A percentile compares a stretch with the other conserved stretches of the same genome.
These are phyloP conservation scores for Arctocebus calabarensis DNA, from an alignment of 2,797 vertebrate genomes.

Conservation along the genomic window DNA sequence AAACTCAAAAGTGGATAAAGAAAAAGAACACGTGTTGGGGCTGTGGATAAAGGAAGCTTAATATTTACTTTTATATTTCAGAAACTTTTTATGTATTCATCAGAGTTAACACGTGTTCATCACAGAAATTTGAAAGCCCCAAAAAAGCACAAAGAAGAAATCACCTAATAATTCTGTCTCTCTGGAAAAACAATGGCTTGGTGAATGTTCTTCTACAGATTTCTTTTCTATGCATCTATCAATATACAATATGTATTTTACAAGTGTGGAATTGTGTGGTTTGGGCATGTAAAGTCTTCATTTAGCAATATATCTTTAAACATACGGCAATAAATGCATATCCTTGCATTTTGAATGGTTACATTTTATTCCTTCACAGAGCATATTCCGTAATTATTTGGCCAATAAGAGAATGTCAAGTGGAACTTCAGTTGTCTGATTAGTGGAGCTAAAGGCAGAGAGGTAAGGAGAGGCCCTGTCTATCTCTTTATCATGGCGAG, in stretches of 20 bases:
- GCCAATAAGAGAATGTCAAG: background rate
- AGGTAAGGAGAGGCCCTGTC: background rate
- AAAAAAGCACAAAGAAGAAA: background rate
- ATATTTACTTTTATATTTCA: conserved; percentile 46
- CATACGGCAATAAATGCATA: background rate
- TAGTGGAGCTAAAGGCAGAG: background rate
- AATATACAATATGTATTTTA: background rate
- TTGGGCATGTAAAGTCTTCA: background rate
- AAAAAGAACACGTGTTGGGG: conserved; percentile 18
- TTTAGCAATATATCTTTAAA: conserved; percentile 18
- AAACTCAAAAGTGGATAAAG: conserved; percentile 1
- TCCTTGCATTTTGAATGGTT: conserved; percentile 38
- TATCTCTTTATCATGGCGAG: background rate
- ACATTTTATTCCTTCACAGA: conserved; percentile 39
- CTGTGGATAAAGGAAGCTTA: background rate
- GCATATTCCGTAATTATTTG: conserved; percentile 11
- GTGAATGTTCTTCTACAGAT: background rate
- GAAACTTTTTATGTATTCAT: conserved; percentile 24
- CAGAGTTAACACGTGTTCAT: background rate
- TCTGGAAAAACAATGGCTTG: background rate
- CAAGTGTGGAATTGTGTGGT: background rate
- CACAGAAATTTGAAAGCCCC: background rate
- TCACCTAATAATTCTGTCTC: background rate
- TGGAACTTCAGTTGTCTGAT: background rate
- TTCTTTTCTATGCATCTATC: background rate